Conservation (phyloP, 2,888 invertebrate genomes). For the Trachelus tabidus region DNA sequence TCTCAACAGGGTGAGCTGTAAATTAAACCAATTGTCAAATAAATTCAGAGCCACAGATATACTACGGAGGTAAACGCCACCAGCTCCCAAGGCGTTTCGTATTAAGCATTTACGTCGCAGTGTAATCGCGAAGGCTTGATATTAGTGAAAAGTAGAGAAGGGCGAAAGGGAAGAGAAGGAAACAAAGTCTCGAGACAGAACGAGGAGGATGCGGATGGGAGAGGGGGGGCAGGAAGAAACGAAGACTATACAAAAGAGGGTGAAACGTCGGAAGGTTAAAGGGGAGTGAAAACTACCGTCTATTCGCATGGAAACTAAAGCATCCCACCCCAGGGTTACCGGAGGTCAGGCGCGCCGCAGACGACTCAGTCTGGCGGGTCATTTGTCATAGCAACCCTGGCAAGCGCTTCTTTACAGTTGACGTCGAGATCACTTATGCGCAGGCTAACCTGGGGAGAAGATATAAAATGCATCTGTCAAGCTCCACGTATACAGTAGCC, state of each 20-base stretch:
- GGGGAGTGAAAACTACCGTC: background rate
- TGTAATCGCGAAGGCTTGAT: background rate
- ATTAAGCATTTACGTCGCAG: background rate
- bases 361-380: constrained; percentile 14
- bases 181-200: background rate
- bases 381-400: constrained; percentile 46
- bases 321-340: background rate
- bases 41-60: background rate
- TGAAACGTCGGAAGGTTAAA: background rate
- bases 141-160: background rate
- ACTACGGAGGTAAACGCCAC: background rate
- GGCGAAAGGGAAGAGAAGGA: too few species aligned
- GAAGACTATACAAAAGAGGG: background rate
- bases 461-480: constrained; percentile 50
- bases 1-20: constrained; percentile 9
- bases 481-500: constrained; percentile 22
- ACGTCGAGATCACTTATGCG: constrained; percentile 26
- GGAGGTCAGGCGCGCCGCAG: constrained; percentile 27
- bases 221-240: background rate
- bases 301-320: background rate
- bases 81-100: background rate
- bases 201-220: background rate
- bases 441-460: constrained; percentile 25
- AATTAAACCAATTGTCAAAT: constrained; percentile 39
- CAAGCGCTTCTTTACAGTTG: constrained; percentile 29